Base-by-base conservation (phyloP, 2,888 invertebrate species). In the Ochropacha duplaris region DNA sequence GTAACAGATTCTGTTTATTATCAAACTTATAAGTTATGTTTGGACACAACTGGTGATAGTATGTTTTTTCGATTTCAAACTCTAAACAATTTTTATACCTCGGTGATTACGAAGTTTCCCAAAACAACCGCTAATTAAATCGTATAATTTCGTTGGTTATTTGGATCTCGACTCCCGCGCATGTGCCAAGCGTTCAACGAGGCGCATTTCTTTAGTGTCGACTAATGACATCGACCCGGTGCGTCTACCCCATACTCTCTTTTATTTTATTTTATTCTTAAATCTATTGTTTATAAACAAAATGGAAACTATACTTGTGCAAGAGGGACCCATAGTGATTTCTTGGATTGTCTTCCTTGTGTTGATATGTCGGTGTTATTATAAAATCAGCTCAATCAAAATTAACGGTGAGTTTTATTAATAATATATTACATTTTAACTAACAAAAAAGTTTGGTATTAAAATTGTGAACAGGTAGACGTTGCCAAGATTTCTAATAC, bases 271-370 rank as follows among this genome's bases (percentile, higher is more conserved):
- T 69, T 56, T 61, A 66, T 67, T 58, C 63, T 39, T 39, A 36
- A 54, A 22, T 31, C 26, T 44, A 50, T 49, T 65, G 69, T 75
- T 71, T 70, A 57, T 68, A 65, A 64, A 67, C 66, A 73, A 72
- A 61, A 89, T 90, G 89, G 88, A 88, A 65, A 71, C 74, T 56
- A 61, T 88, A 59, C 58, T 88, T 16, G 88, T 86, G 71, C 88
- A 88, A 78, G 92, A 92, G 54, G 86, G 86, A 34, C 92, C 92
- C 1, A 84, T 91, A 60, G 79, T 92, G 66, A 69, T 92, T 59
- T 90, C 93, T 22, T 91, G 91, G 92, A 85, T 91, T 73, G 81
- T 92, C 60, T 92, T 92, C 63, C 66, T 93, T 54, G 64, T 90
- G 65, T 74, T 92, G 62, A 91, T 92, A 71, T 92, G 84, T 59